Evolutionary conservation across 2,888 invertebrate species (phyloP).

Genomic region (Morpho deidamia): DNA sequence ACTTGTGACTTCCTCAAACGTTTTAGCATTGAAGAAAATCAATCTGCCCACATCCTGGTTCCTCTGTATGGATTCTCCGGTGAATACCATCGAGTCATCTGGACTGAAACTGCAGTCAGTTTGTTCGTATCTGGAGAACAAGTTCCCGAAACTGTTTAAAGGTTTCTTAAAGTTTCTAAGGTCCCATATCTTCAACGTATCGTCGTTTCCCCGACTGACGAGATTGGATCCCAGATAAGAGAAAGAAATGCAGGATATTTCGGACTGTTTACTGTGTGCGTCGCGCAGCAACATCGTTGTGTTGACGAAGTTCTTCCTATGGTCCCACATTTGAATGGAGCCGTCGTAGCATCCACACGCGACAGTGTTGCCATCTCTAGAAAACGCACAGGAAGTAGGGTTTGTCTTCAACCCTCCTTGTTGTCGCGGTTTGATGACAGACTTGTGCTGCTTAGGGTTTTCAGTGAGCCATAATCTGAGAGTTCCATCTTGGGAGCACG

Average conservation of each 20-base stretch:
- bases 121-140: conserved; percentile 91
- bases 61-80: conserved; percentile 89
- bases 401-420: conserved; percentile 91
- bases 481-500: conserved; percentile 96
- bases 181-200: conserved; percentile 97
- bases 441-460: conserved; percentile 86
- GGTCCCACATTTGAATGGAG: conserved; percentile 98
- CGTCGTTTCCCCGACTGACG: conserved; percentile 92
- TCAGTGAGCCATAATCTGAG: conserved; percentile 94
- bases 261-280: conserved; percentile 88
- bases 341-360: conserved; percentile 97
- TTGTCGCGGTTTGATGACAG: conserved; percentile 91
- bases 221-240: conserved; percentile 91
- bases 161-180: conserved; percentile 89
- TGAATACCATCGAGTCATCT: conserved; percentile 91
- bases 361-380: conserved; percentile 90
- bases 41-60: conserved; percentile 82
- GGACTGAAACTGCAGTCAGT: conserved; percentile 94
- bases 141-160: conserved; percentile 80
- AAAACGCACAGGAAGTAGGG: conserved; percentile 91
- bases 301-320: conserved; percentile 93
- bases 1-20: conserved; percentile 84
- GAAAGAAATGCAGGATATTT: conserved; percentile 91
- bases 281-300: conserved; percentile 86
- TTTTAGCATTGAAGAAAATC: conserved; percentile 88